Evolutionary conservation across 1,140 invertebrate species (phyloP).

Genomic region (Drosophila melanogaster): DNA sequence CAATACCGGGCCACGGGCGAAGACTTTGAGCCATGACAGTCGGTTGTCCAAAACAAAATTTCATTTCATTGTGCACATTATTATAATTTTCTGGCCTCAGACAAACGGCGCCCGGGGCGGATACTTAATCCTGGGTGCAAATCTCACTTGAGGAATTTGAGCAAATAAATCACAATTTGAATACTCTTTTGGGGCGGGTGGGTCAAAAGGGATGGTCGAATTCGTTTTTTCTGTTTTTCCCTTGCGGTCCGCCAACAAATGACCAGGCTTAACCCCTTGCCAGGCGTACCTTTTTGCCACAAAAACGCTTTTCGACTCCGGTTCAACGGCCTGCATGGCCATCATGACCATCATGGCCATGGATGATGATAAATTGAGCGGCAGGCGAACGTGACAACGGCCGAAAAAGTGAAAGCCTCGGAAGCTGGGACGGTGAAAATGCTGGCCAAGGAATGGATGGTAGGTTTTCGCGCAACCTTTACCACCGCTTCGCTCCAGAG

Average conservation of each 20-base stretch:
- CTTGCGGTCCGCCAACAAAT: constrained; percentile 49
- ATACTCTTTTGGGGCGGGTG: constrained; percentile 34
- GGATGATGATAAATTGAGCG: constrained; percentile 78
- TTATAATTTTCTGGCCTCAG: constrained; percentile 45
- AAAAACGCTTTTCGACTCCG: constrained; percentile 8
- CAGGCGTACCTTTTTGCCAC: constrained; percentile 23
- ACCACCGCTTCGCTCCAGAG: constrained; percentile 29
- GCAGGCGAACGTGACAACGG: constrained; percentile 71
- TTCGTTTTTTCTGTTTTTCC: neutral
- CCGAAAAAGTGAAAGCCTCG: constrained; percentile 79
- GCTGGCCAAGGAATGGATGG: constrained; percentile 45
- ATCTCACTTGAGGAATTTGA: constrained; percentile 66
- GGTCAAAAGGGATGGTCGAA: constrained; percentile 22
- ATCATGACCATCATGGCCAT: constrained; percentile 31
- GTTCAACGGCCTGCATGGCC: constrained; percentile 54
- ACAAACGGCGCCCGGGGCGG: constrained; percentile 26
- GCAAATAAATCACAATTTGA: constrained; percentile 69
- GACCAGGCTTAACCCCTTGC: constrained; percentile 54
- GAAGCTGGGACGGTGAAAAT: constrained; percentile 59
- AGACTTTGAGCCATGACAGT: constrained; percentile 27
- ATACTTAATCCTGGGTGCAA: constrained; percentile 41
- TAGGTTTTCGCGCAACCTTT: constrained; percentile 38
- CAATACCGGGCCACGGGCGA: constrained; percentile 30
- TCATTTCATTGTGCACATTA: constrained; percentile 52
- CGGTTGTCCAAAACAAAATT: constrained; percentile 56